A percentile compares a stretch with the other conserved stretches of the same genome.
Evolutionary conservation across 2,888 invertebrate genomes (phyloP).

Genomic region (Epinotia bilunana): DNA sequence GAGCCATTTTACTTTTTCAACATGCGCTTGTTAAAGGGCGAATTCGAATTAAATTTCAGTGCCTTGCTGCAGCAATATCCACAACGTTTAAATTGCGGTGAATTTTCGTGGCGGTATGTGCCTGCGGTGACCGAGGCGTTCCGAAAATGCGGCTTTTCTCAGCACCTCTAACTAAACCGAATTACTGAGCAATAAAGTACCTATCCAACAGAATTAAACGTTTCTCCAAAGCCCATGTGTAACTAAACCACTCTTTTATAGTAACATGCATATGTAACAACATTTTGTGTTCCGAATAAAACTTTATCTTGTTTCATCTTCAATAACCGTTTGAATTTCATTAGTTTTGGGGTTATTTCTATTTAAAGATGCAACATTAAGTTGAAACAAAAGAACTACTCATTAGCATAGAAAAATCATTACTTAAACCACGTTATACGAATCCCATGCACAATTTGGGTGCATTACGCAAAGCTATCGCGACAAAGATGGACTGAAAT

Average conservation of each 20-base stretch:
- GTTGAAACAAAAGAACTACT: constrained; percentile 17
- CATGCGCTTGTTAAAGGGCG: not conserved
- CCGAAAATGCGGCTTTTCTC: constrained; percentile 31
- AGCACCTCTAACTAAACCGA: constrained; percentile 9
- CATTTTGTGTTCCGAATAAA: too few relatives aligned
- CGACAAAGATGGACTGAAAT: constrained; percentile 33
- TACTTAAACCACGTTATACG: constrained; percentile 19
- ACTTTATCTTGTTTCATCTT: not conserved
- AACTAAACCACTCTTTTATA: not conserved
- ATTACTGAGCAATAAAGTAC: constrained; percentile 15
- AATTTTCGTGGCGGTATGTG: constrained; percentile 18
- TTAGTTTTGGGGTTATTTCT: not conserved
- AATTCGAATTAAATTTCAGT: constrained; percentile 31
- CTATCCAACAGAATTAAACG: constrained; percentile 7
- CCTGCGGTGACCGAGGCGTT: constrained; percentile 24
- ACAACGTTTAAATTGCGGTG: constrained; percentile 22
- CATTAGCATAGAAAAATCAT: constrained; percentile 19
- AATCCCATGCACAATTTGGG: constrained; percentile 33
- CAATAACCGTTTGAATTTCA: too few relatives aligned
- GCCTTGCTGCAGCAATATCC: constrained; percentile 6
- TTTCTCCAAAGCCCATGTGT: not conserved
- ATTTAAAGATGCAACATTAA: constrained; percentile 1
- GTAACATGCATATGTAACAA: too few relatives aligned
- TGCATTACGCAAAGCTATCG: constrained; percentile 23
- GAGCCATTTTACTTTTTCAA: not conserved